phyloP scores from a whole-genome alignment of 2,888 invertebrate genomes.

The Drosophila affinis region DNA sequence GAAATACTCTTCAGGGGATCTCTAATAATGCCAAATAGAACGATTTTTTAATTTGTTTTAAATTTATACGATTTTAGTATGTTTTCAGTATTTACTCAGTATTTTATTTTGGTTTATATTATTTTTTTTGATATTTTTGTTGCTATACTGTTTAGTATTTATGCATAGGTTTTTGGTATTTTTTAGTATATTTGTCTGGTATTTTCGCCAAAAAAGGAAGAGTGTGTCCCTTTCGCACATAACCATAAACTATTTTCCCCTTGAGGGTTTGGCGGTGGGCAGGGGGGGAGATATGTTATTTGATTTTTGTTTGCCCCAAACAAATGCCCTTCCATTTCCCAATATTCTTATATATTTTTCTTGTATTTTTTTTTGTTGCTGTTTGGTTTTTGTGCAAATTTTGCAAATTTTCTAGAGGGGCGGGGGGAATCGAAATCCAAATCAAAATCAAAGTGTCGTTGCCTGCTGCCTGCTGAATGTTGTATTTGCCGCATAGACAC shows the following conservation, averaged over 20 bases:
- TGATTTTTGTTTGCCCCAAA: slow-evolving; percentile 11
- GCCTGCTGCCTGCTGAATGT: slow-evolving; percentile 34
- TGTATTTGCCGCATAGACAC: slow-evolving; percentile 56
- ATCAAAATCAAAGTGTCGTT: slow-evolving; percentile 47
- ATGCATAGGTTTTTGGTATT: too few relatives aligned
- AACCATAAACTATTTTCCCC: not conserved
- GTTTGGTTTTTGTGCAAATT: slow-evolving; percentile 46
- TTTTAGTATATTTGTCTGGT: too few relatives aligned
- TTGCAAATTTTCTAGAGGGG: slow-evolving; percentile 50
- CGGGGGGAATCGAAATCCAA: slow-evolving; percentile 14
- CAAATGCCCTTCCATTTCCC: not conserved
- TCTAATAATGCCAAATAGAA: not conserved
- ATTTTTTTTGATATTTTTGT: not conserved
- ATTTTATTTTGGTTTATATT: too few relatives aligned
- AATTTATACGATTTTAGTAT: not conserved
- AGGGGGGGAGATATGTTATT: not conserved
- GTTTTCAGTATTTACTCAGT: not conserved
- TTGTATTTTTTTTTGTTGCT: not conserved
- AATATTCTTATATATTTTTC: not conserved
- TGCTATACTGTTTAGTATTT: not conserved
- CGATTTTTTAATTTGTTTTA: not conserved
- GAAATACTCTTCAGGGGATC: not conserved
- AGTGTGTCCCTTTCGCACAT: too few relatives aligned
- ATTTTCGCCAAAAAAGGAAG: too few relatives aligned
- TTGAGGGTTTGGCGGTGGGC: too few relatives aligned